Evolutionary conservation across 1,140 invertebrate genomes (phyloP).

Genomic region (Anadara kagoshimensis): DNA sequence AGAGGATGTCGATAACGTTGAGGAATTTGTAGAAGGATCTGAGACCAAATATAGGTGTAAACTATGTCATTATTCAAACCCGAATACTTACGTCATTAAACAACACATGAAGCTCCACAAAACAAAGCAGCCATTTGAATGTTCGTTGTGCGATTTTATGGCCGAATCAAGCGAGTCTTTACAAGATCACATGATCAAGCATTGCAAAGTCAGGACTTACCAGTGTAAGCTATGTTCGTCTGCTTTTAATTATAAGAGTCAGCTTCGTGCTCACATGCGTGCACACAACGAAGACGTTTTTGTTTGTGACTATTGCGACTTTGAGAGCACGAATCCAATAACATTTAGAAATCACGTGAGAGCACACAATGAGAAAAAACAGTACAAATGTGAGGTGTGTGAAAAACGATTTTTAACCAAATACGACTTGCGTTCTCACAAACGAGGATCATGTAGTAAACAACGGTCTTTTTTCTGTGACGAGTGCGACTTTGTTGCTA

Average conservation of each 20-base stretch:
- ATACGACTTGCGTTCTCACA: slow-evolving; percentile 52
- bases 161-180: slow-evolving; percentile 64
- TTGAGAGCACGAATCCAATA: slow-evolving; percentile 59
- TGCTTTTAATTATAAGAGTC: slow-evolving; percentile 71
- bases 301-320: slow-evolving; percentile 66
- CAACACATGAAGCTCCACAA: slow-evolving; percentile 72
- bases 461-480: slow-evolving; percentile 39
- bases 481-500: slow-evolving; percentile 38
- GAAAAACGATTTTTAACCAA: slow-evolving; percentile 54
- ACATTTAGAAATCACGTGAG: slow-evolving; percentile 62
- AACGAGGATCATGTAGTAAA: slow-evolving; percentile 39
- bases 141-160: slow-evolving; percentile 68
- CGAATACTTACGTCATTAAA: slow-evolving; percentile 54
- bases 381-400: slow-evolving; percentile 56
- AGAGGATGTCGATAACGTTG: slow-evolving; percentile 63
- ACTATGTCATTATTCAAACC: slow-evolving; percentile 69
- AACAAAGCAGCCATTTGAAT: slow-evolving; percentile 68
- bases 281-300: slow-evolving; percentile 69
- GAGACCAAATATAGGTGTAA: slow-evolving; percentile 65
- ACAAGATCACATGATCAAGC: slow-evolving; percentile 71
- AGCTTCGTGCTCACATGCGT: slow-evolving; percentile 71
- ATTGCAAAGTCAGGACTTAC: slow-evolving; percentile 70
- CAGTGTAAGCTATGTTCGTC: slow-evolving; percentile 69
- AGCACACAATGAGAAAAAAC: slow-evolving; percentile 49
- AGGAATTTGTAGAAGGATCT: slow-evolving; percentile 57